Evolutionary conservation across 2,113 vertebrate species (phyloP).

Genomic region (Tursiops truncatus): DNA sequence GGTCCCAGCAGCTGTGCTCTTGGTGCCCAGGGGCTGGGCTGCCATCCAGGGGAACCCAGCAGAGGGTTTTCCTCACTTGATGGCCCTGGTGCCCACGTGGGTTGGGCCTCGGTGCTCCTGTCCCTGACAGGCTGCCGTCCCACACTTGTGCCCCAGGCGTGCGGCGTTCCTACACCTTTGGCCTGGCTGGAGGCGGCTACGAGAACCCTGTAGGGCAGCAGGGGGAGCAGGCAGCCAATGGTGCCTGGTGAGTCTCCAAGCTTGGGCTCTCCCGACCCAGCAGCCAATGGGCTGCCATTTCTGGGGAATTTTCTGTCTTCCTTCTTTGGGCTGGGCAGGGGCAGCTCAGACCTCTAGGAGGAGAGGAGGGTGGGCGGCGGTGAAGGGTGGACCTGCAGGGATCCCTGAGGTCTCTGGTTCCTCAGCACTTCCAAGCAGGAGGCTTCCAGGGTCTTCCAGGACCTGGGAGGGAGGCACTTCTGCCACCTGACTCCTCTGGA

Average conservation of each 20-base stretch:
- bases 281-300: background rate
- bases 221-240: conserved; percentile 75
- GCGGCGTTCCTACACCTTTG: conserved; percentile 93
- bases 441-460: background rate
- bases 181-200: conserved; percentile 91
- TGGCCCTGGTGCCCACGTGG: background rate
- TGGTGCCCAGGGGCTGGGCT: background rate
- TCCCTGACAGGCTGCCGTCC: background rate
- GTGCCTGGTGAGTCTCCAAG: conserved; percentile 76
- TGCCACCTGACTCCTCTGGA: background rate
- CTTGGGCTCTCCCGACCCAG: background rate
- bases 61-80: background rate
- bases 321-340: too few relatives aligned
- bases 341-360: background rate
- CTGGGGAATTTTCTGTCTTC: background rate
- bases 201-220: conserved; percentile 89
- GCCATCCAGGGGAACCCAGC: background rate
- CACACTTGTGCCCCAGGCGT: conserved; percentile 82
- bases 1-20: fast-evolving
- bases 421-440: conserved; percentile 84
- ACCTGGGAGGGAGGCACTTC: conserved; percentile 44
- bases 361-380: too few relatives aligned
- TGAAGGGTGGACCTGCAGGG: background rate
- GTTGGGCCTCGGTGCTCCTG: background rate
- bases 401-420: conserved; percentile 83